Evolutionary conservation across 2,888 invertebrate genomes (phyloP).

Genomic region (Hecatera dysodea): DNA sequence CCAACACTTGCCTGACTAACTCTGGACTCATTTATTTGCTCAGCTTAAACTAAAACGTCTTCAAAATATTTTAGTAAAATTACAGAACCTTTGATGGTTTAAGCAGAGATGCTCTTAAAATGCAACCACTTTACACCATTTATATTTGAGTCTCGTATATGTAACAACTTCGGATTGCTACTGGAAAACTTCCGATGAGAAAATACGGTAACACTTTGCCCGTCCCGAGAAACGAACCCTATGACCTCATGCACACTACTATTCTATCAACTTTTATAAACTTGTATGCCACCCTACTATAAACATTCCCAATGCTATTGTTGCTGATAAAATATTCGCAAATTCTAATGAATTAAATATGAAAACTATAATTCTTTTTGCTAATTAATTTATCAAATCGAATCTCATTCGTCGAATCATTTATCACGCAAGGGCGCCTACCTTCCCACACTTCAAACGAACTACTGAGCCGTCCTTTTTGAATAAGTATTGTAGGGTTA

Average conservation of each 20-base stretch:
- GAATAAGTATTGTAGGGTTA: constrained; percentile 15
- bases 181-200: background rate
- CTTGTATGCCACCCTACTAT: too few relatives aligned
- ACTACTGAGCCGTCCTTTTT: constrained; percentile 39
- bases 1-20: constrained; percentile 66
- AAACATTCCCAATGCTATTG: background rate
- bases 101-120: background rate
- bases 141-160: background rate
- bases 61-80: background rate
- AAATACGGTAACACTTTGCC: background rate
- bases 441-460: constrained; percentile 13
- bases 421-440: constrained; percentile 26
- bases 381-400: constrained; percentile 13
- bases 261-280: background rate
- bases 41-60: constrained; percentile 26
- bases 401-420: constrained; percentile 29
- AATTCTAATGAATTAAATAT: background rate
- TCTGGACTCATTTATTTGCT: constrained; percentile 59
- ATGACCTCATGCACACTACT: background rate
- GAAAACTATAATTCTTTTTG: background rate
- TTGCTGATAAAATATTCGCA: background rate
- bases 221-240: background rate
- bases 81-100: background rate
- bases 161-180: background rate
- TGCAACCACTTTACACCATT: background rate